Evolutionary conservation across 1,140 invertebrate genomes (phyloP).

Genomic region (Drosophila nebulosa): DNA sequence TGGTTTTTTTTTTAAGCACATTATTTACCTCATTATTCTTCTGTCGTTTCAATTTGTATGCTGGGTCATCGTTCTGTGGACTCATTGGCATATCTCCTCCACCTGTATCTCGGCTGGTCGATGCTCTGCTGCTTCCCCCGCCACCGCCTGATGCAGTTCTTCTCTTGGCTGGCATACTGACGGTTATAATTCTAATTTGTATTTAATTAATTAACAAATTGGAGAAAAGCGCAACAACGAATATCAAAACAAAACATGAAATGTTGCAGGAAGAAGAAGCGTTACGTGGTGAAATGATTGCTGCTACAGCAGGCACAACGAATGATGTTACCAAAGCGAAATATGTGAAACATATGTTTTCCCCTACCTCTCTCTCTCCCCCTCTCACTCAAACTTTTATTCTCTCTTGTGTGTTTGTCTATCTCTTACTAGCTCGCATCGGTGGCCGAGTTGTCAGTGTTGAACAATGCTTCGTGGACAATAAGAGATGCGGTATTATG

Average conservation of each 20-base stretch:
- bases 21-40: conserved; percentile 75
- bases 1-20: neutral
- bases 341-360: conserved; percentile 53
- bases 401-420: too few relatives aligned
- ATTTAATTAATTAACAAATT: conserved; percentile 31
- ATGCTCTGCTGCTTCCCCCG: conserved; percentile 1
- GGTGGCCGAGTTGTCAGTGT: conserved; percentile 29
- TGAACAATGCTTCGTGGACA: conserved; percentile 33
- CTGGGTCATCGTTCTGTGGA: conserved; percentile 52
- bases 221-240: conserved; percentile 9
- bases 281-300: conserved; percentile 73
- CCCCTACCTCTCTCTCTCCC: neutral
- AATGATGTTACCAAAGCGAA: conserved; percentile 54
- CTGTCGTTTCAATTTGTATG: conserved; percentile 71
- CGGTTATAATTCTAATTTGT: conserved; percentile 73
- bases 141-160: conserved; percentile 44
- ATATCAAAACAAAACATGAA: conserved; percentile 13
- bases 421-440: neutral
- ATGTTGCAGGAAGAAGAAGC: neutral
- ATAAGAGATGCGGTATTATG: conserved; percentile 54
- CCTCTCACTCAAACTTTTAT: too few relatives aligned
- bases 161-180: conserved; percentile 69
- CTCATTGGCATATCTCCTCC: conserved; percentile 28
- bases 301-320: conserved; percentile 14
- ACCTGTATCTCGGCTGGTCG: conserved; percentile 33